Base-by-base conservation (phyloP, 2,888 invertebrate genomes). In the Agonopterix alstromeriana region DNA sequence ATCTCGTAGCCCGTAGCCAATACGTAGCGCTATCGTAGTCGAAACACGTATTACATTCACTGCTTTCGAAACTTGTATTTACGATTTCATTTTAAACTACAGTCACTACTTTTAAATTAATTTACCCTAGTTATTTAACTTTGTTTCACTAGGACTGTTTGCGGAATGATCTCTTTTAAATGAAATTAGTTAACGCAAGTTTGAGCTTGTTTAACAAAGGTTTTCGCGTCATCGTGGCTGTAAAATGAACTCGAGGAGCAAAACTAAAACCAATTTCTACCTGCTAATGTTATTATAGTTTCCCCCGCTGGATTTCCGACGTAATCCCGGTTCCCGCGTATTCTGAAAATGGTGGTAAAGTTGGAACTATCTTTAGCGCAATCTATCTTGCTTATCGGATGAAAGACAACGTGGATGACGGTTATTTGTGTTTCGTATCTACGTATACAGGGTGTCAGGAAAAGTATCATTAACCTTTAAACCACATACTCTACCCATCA, bases 41-140 rank as follows among this genome's bases (percentile, higher is more conserved):
- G 11, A 36, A 43, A 49, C 60, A 57, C 59, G 60, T 56, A 50
- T 45, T 10, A 48, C 51, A 52, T 57, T 55, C 56, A 59, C 51
- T 53, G 49, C 46, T 46, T 48, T 43, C 48, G 36, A 54, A 54
- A 52, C 14, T 55, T 54, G 46, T 53, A 52, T 50, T 48, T 48
- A 50, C 47, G 14, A 42, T 48, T 40, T 27, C 27, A 42, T 14
- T 45, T 51, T 43, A 43, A 43, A 42, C 42, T 46, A 42, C 12
- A 49, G 40, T 27, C 27, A 27, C 27, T 27, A 42, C 46, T 46
- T 17, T 17, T 8, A 12, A 40, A 46, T 45, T 43, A 43, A 43
- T 27, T 36, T 3, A 27, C 1, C 27, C 27, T 27, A 27, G 27
- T 27, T 10, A 12, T 46, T 46, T 46, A 41, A 35, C 11, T 11